Evolutionary conservation across 2,888 invertebrate genomes (phyloP).

Genomic region (Thyatira batis): DNA sequence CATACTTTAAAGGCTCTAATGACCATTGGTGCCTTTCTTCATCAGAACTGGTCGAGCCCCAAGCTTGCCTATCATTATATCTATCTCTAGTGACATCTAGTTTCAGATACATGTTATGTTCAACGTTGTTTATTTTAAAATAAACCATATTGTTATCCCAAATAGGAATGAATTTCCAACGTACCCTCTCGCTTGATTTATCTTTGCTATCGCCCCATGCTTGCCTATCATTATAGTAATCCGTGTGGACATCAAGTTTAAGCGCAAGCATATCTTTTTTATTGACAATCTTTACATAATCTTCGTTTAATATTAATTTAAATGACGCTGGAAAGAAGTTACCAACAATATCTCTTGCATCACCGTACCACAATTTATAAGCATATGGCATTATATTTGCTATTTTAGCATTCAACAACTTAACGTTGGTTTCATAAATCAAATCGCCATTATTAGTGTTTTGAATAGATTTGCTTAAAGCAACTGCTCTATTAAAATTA

Average conservation of each 20-base stretch:
- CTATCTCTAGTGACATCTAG: constrained; percentile 26
- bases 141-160: constrained; percentile 28
- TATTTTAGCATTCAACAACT: constrained; percentile 25
- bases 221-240: constrained; percentile 22
- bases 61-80: constrained; percentile 32
- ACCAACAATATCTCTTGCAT: constrained; percentile 23
- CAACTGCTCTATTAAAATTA: constrained; percentile 32
- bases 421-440: constrained; percentile 24
- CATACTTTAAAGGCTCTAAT: constrained; percentile 31
- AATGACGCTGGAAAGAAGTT: constrained; percentile 35
- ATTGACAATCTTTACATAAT: constrained; percentile 32
- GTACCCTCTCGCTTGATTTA: constrained; percentile 23
- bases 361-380: constrained; percentile 35
- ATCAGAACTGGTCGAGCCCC: constrained; percentile 22
- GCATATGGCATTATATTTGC: constrained; percentile 29
- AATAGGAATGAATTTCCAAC: constrained; percentile 39
- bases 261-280: constrained; percentile 29
- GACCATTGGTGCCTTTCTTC: constrained; percentile 28
- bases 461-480: constrained; percentile 26
- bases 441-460: constrained; percentile 13
- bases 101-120: constrained; percentile 34
- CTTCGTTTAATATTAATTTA: constrained; percentile 28
- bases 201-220: constrained; percentile 35
- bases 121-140: constrained; percentile 39
- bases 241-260: constrained; percentile 26